phyloP scores from a whole-genome alignment of 2,888 invertebrate genomes.

The Troilus luridus region DNA sequence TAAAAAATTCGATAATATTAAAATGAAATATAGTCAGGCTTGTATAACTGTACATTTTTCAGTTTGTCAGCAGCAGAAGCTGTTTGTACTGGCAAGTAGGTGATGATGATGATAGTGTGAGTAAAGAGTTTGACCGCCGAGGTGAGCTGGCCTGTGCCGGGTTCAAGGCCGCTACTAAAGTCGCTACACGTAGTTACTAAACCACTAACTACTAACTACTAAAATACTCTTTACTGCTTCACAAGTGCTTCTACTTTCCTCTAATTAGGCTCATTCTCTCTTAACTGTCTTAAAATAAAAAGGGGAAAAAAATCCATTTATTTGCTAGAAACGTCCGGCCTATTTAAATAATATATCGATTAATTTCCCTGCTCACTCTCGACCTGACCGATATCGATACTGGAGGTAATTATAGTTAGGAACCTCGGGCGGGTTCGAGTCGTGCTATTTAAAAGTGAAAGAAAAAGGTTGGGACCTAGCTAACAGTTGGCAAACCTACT shows the following conservation, averaged over 20 bases:
- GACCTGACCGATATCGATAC: neutral
- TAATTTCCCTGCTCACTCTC: neutral
- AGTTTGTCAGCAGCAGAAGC: neutral
- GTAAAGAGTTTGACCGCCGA: neutral
- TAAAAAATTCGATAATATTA: neutral
- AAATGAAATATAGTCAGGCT: neutral
- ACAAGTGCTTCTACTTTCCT: neutral
- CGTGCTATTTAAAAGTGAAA: constrained; percentile 4
- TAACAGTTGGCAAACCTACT: neutral
- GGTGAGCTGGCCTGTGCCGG: neutral
- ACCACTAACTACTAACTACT: neutral
- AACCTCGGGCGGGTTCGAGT: neutral
- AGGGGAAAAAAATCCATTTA: neutral
- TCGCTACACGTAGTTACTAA: neutral
- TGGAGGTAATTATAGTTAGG: neutral
- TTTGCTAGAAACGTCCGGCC: neutral
- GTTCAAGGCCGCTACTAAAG: constrained; percentile 4
- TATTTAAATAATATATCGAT: neutral
- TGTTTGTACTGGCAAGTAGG: neutral
- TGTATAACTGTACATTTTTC: neutral
- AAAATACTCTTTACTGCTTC: neutral
- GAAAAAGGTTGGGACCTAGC: neutral
- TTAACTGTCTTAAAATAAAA: neutral
- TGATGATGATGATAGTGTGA: neutral
- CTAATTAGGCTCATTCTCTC: neutral